phyloP scores from a whole-genome alignment of 2,797 vertebrate genomes.

The Falco concolor region DNA sequence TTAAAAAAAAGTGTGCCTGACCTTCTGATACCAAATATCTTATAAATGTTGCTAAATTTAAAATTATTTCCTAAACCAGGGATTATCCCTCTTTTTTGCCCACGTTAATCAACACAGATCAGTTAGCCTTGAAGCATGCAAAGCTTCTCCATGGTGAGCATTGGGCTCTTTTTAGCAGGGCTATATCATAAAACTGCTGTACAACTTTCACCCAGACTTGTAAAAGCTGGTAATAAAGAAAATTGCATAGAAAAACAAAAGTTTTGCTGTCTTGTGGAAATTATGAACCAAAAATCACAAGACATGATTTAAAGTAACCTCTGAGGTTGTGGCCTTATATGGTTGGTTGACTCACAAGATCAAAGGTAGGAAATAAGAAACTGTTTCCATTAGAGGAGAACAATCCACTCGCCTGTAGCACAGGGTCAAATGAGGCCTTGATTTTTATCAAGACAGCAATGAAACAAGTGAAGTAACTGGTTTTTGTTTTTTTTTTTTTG shows the following conservation, averaged over 20 bases:
- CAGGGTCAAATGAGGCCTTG: not conserved
- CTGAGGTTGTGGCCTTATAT: not conserved
- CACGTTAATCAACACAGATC: not conserved
- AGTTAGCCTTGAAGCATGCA: not conserved
- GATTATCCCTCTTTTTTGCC: not conserved
- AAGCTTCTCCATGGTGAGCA: not conserved
- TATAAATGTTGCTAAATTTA: not conserved
- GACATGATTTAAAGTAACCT: not conserved
- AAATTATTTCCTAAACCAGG: not conserved
- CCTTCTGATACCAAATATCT: not conserved
- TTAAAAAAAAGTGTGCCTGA: not conserved
- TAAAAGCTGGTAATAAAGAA: slow-evolving; percentile 57
- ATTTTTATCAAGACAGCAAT: slow-evolving; percentile 19
- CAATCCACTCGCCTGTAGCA: not conserved
- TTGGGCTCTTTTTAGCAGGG: not conserved
- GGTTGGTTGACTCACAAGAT: not conserved
- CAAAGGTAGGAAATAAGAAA: slow-evolving; percentile 37
- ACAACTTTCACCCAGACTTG: slow-evolving; percentile 41
- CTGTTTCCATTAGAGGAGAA: not conserved
- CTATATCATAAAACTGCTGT: not conserved
- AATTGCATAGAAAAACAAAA: slow-evolving; percentile 44
- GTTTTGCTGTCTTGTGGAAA: slow-evolving; percentile 38
- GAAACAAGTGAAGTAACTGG: slow-evolving; percentile 25
- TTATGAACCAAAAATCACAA: slow-evolving; percentile 19
- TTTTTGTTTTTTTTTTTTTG: not conserved